Conservation (phyloP, 2,888 invertebrate genomes). For the Catotricha subobsoleta region DNA sequence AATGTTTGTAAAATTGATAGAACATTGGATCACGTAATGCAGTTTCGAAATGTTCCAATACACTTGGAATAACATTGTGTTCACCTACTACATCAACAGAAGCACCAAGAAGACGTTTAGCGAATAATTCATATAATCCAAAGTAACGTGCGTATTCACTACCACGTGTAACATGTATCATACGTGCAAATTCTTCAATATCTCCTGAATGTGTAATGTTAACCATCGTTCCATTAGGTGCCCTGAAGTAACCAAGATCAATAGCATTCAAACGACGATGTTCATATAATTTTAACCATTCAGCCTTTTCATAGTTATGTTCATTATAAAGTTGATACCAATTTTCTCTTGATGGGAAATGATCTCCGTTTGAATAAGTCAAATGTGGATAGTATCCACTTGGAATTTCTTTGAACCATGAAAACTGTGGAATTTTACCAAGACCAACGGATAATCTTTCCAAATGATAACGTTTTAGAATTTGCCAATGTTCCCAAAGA, state of each 20-base stretch:
- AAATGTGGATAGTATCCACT: conserved; percentile 46
- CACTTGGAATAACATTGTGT: conserved; percentile 21
- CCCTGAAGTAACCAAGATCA: conserved; percentile 35
- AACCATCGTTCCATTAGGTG: conserved; percentile 22
- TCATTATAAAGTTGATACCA: conserved; percentile 31
- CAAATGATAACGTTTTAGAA: conserved; percentile 32
- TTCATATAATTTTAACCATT: conserved; percentile 33
- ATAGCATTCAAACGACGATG: conserved; percentile 40
- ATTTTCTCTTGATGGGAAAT: conserved; percentile 45
- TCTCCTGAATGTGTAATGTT: conserved; percentile 26
- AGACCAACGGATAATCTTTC: conserved; percentile 49
- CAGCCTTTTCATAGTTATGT: conserved; percentile 19
- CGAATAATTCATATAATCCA: conserved; percentile 32
- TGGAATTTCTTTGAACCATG: conserved; percentile 34
- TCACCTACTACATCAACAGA: conserved; percentile 20
- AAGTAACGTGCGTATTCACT: conserved; percentile 33
- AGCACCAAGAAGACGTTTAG: conserved; percentile 36
- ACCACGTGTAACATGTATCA: conserved; percentile 36
- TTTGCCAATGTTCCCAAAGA: conserved; percentile 31
- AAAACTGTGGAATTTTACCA: conserved; percentile 41
- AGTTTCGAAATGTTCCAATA: conserved; percentile 44
- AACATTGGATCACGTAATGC: conserved; percentile 55
- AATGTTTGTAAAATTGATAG: conserved; percentile 47
- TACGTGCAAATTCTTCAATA: conserved; percentile 33
- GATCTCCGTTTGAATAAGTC: conserved; percentile 42